Percentiles rank a stretch among this genome's conserved stretches.
Evolutionary conservation across 37 sponge, comb jelly and placozoan genomes (phyloP).

Genomic region (Mnemiopsis leidyi): DNA sequence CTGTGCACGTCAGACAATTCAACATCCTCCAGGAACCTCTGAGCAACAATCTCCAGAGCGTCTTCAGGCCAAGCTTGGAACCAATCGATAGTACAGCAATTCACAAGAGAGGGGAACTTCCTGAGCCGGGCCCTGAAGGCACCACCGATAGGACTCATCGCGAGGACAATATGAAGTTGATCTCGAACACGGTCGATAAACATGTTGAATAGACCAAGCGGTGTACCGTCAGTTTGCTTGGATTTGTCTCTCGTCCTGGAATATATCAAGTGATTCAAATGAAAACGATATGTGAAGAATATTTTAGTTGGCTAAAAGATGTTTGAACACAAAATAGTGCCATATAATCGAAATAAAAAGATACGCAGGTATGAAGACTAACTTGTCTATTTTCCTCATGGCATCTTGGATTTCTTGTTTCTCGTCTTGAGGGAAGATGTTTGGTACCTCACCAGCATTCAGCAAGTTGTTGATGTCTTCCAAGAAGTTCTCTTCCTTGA

Average conservation of each 20-base stretch:
- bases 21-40: conserved; percentile 91
- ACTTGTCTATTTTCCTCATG: conserved; percentile 96
- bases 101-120: conserved; percentile 97
- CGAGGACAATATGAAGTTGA: conserved; percentile 94
- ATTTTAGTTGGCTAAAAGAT: too few species aligned
- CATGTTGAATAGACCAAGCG: conserved; percentile 92
- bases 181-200: conserved; percentile 93
- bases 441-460: conserved; percentile 96
- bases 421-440: conserved; percentile 96
- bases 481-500: conserved; percentile 94
- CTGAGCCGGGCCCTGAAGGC: conserved; percentile 89
- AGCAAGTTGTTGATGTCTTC: conserved; percentile 94
- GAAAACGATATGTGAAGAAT: too few species aligned
- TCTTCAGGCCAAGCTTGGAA: conserved; percentile 99
- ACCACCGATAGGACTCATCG: conserved; percentile 97
- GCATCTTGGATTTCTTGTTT: conserved; percentile 89
- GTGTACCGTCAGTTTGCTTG: conserved; percentile 97
- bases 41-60: conserved; percentile 92
- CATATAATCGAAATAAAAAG: too few species aligned
- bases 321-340: too few species aligned
- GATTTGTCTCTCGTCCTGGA: conserved; percentile 81
- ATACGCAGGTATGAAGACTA: too few species aligned
- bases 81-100: conserved; percentile 99
- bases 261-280: background rate
- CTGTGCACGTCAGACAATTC: conserved; percentile 78